Percentiles rank a stretch among this genome's conserved stretches.
These are phyloP conservation scores for Hyles lineata DNA, from an alignment of 2,888 invertebrate genomes.

Conservation along the genomic window DNA sequence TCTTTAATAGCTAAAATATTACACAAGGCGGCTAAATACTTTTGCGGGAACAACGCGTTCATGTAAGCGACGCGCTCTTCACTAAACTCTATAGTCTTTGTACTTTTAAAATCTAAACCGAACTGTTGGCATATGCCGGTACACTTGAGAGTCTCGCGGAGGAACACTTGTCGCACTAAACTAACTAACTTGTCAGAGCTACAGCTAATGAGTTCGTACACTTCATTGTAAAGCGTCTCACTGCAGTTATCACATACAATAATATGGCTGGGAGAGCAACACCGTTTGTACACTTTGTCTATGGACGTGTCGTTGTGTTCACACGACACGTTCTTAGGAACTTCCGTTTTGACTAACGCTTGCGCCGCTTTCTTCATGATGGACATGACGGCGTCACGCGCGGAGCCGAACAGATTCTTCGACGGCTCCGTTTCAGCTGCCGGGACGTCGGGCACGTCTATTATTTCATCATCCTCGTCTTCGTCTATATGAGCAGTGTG, in stretches of 20 bases:
- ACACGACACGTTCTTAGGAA: constrained; percentile 85
- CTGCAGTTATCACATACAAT: constrained; percentile 91
- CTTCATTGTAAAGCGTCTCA: constrained; percentile 88
- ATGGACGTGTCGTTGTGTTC: constrained; percentile 76
- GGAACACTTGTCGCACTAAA: constrained; percentile 85
- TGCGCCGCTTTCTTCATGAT: constrained; percentile 96
- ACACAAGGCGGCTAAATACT: constrained; percentile 91
- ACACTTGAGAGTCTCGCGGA: constrained; percentile 86
- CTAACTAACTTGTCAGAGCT: constrained; percentile 85
- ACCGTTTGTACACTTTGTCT: constrained; percentile 78
- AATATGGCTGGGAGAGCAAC: constrained; percentile 90
- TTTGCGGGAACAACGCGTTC: constrained; percentile 86
- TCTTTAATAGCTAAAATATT: constrained; percentile 89
- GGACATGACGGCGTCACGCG: constrained; percentile 95
- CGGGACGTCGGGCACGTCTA: constrained; percentile 82
- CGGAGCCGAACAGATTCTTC: constrained; percentile 93
- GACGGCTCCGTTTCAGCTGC: constrained; percentile 81
- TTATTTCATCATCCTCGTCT: constrained; percentile 88
- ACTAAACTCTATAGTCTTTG: constrained; percentile 79
- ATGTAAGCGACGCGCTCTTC: constrained; percentile 84
- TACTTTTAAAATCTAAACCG: constrained; percentile 87
- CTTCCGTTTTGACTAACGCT: constrained; percentile 90
- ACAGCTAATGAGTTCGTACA: constrained; percentile 91
- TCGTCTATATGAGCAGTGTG: constrained; percentile 87
- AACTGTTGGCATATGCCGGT: constrained; percentile 85